Base-by-base conservation (phyloP, 2,888 invertebrate genomes). In the Allacma fusca region DNA sequence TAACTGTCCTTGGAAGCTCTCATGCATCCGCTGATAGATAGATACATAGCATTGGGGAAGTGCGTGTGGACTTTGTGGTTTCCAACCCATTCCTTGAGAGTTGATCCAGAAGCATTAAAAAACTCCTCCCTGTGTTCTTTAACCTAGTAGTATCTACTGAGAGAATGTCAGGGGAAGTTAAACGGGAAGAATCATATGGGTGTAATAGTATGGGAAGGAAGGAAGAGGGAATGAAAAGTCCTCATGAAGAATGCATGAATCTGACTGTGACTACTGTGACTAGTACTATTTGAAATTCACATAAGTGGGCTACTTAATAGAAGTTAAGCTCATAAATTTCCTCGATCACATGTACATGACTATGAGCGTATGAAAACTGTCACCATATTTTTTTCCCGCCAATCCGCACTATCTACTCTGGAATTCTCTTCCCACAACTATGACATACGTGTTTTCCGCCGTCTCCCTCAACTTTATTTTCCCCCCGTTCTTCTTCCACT, bases 261-360 rank as follows among this genome's bases (percentile, higher is more conserved):
- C 57, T 50, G 71, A 71, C 69, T 69, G 69, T 69, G 69, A 43
- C 69, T 69, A 50, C 50, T 40, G n/a, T n/a, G n/a, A n/a, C 13
- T 13, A 9, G 7, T 67, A 70, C 59, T 34, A 72, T 44, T 72
- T 72, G 72, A 72, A 72, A 72, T 72, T 72, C 72, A 62, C 62
- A 62, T 72, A 72, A 72, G 72, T 72, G 62, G 72, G 21, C 59
- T 72, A 71, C 62, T 72, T 72, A 72, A 72, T 72, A 71, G 21
- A 72, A 72, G 72, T 72, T 28, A 72, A 72, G 72, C 59, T 34
- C 72, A 72, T 72, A 72, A 72, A 72, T 72, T 72, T 50, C 28
- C 34, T 34, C 59, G 34, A 62, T 44, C 44, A 44, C 70, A 70
- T 70, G 70, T 70, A 70, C 70, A 70, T 70, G 34, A 70, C 70